Percentiles rank a stretch among this genome's conserved stretches.
Evolutionary conservation across 1,140 invertebrate species (phyloP).

Genomic region (Mizuhopecten yessoensis): DNA sequence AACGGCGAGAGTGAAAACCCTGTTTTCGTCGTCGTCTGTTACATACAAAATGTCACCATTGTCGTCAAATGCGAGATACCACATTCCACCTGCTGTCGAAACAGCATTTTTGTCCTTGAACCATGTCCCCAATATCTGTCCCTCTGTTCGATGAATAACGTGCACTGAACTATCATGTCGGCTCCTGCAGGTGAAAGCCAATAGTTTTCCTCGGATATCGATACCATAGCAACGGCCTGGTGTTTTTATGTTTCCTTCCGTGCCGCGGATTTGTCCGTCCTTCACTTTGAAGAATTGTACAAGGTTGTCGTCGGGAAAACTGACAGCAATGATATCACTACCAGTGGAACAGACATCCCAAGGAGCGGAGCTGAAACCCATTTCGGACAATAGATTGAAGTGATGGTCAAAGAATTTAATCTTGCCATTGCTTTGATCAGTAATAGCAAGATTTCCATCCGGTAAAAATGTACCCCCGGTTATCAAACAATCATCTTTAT

Average conservation of each 20-base stretch:
- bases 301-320: background rate
- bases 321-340: background rate
- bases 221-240: background rate
- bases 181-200: background rate
- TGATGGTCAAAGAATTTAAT: background rate
- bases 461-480: background rate
- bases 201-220: background rate
- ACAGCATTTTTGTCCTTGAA: background rate
- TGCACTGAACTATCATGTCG: background rate
- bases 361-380: conserved; percentile 10
- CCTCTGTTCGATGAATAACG: background rate
- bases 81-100: background rate
- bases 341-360: background rate
- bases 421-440: conserved; percentile 15
- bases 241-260: background rate
- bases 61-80: background rate
- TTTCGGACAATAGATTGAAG: background rate
- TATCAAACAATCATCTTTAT: conserved; percentile 3
- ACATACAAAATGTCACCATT: background rate
- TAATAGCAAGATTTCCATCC: background rate
- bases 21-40: background rate
- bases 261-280: background rate
- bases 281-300: background rate
- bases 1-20: background rate
- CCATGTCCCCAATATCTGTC: background rate